Percentiles rank a stretch among this genome's conserved stretches.
These are phyloP conservation scores for Melanargia galathea DNA, from an alignment of 2,888 invertebrate genomes.

Conservation along the genomic window DNA sequence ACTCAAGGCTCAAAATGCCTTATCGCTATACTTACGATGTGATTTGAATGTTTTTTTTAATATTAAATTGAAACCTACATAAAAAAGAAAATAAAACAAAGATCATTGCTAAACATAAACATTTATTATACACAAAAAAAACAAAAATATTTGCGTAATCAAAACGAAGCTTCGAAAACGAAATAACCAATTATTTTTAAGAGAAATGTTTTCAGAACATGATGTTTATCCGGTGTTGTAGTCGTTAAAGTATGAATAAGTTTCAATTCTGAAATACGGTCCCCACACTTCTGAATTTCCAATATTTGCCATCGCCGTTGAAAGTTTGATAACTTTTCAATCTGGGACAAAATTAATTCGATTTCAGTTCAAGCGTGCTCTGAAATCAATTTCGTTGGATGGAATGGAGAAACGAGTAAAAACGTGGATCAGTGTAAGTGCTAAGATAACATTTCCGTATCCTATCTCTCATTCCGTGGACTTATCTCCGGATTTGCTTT, in stretches of 20 bases:
- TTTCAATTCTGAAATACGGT: conserved; percentile 11
- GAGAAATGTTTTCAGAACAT: not conserved
- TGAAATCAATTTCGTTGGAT: conserved; percentile 60
- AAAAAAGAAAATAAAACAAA: no score
- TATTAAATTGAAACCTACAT: no score
- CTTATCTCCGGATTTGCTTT: conserved; percentile 35
- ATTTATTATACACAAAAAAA: not conserved
- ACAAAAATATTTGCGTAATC: not conserved
- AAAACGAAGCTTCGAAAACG: not conserved
- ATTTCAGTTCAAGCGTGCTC: conserved; percentile 59
- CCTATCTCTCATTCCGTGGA: conserved; percentile 28
- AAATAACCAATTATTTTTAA: not conserved
- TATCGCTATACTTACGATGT: no score
- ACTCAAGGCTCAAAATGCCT: no score
- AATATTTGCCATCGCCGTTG: conserved; percentile 35
- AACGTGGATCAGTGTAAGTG: conserved; percentile 49
- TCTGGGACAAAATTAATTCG: conserved; percentile 62
- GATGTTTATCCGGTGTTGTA: conserved; percentile 7
- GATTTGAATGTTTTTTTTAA: no score
- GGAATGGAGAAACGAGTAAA: conserved; percentile 48
- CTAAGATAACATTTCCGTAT: conserved; percentile 32
- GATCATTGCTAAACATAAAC: not conserved
- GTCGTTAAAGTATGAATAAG: conserved; percentile 8
- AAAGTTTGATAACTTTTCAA: conserved; percentile 57
- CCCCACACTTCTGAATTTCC: conserved; percentile 26